These are phyloP conservation scores for Conus ventricosus DNA, from an alignment of 1,140 invertebrate genomes.

Conservation along the genomic window DNA sequence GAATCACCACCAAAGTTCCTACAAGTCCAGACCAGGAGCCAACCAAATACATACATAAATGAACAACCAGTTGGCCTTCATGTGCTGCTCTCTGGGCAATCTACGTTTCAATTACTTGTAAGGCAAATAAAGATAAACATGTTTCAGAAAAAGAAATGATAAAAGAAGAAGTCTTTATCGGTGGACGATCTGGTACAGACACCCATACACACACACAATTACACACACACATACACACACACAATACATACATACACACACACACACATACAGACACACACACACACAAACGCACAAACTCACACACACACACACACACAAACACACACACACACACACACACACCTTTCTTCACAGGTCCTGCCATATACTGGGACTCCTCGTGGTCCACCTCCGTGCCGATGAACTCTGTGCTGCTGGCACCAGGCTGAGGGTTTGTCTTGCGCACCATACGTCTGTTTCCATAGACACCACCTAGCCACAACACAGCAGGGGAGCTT, in stretches of 20 bases:
- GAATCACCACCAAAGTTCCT: conserved; percentile 92
- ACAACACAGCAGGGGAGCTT: background rate
- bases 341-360: conserved; percentile 87
- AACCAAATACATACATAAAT: background rate
- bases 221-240: background rate
- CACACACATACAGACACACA: background rate
- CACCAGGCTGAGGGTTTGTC: conserved; percentile 76
- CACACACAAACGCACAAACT: background rate
- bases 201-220: background rate
- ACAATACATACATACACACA: background rate
- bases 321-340: background rate
- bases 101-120: too few species aligned
- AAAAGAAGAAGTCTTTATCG: too few species aligned
- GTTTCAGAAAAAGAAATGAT: too few species aligned
- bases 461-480: conserved; percentile 60
- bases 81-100: too few species aligned
- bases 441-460: conserved; percentile 82
- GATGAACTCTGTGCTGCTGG: conserved; percentile 75
- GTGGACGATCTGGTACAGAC: too few species aligned
- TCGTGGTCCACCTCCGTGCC: conserved; percentile 83
- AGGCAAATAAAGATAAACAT: too few species aligned
- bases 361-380: conserved; percentile 84
- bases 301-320: conserved; percentile 1
- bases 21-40: conserved; percentile 23
- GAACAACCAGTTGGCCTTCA: background rate